Percentiles rank a stretch among this genome's conserved stretches.
phyloP scores from a whole-genome alignment of 2,888 invertebrate genomes.

The Macrophya annulata region DNA sequence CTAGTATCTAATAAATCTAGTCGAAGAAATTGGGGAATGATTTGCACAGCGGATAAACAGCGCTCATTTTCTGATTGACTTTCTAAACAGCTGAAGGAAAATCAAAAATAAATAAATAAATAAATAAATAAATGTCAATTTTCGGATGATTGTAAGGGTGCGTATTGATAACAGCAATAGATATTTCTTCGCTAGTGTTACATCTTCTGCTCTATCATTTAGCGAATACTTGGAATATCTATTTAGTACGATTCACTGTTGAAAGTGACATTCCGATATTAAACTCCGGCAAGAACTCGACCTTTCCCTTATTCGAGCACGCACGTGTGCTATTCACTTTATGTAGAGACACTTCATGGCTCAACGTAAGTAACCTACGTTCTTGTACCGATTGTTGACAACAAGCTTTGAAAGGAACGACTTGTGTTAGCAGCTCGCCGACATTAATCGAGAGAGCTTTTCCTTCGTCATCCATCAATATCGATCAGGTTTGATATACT shows the following conservation, averaged over 20 bases:
- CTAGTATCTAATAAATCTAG: background rate
- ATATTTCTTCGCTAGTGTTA: background rate
- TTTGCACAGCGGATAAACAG: background rate
- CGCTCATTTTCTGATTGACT: background rate
- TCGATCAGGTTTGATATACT: conserved; percentile 7
- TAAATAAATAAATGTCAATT: background rate
- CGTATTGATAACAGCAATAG: background rate
- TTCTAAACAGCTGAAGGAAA: background rate
- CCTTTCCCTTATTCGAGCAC: background rate
- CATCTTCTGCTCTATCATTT: conserved; percentile 11
- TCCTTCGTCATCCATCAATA: conserved; percentile 37
- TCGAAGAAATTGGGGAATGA: background rate
- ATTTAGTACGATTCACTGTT: background rate
- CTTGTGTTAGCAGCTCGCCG: conserved; percentile 24
- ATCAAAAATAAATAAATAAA: background rate
- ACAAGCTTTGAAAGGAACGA: background rate
- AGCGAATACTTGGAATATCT: conserved; percentile 20
- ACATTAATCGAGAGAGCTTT: conserved; percentile 12
- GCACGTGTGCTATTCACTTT: background rate
- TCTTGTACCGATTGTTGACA: conserved; percentile 28
- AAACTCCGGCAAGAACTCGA: conserved; percentile 6
- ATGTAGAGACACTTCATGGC: background rate
- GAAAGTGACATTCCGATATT: conserved; percentile 31
- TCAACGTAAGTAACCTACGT: conserved; percentile 5
- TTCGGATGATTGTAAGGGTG: background rate